Evolutionary conservation across 2,113 vertebrate species (phyloP).

Genomic region (Tichodroma muraria): DNA sequence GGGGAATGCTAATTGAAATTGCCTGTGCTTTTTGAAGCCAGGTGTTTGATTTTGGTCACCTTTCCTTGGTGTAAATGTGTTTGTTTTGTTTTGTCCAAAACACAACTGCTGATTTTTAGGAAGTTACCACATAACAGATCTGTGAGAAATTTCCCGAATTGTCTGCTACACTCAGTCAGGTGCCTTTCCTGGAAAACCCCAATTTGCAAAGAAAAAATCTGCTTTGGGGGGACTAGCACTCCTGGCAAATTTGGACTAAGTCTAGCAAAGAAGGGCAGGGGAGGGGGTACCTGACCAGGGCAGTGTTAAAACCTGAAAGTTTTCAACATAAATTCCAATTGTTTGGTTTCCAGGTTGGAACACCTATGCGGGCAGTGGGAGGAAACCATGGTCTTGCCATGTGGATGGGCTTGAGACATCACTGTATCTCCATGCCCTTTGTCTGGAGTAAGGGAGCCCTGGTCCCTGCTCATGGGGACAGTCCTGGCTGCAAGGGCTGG

Average conservation of each 20-base stretch:
- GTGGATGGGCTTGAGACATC: background rate
- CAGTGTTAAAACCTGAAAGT: background rate
- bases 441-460: background rate
- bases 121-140: background rate
- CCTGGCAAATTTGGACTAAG: background rate
- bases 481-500: background rate
- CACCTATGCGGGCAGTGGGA: background rate
- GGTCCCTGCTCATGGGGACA: background rate
- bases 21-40: background rate
- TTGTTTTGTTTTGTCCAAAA: background rate
- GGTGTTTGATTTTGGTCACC: background rate
- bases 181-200: background rate
- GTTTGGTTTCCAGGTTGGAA: background rate
- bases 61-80: background rate
- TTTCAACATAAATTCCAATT: background rate
- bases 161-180: rapidly evolving
- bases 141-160: background rate
- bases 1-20: background rate
- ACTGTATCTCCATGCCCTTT: rapidly evolving
- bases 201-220: background rate
- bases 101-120: background rate
- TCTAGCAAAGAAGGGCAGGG: background rate
- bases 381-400: background rate
- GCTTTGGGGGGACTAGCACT: background rate
- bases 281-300: background rate